Base-by-base conservation (phyloP, 2,888 invertebrate species). In the Quadriops clusia region DNA sequence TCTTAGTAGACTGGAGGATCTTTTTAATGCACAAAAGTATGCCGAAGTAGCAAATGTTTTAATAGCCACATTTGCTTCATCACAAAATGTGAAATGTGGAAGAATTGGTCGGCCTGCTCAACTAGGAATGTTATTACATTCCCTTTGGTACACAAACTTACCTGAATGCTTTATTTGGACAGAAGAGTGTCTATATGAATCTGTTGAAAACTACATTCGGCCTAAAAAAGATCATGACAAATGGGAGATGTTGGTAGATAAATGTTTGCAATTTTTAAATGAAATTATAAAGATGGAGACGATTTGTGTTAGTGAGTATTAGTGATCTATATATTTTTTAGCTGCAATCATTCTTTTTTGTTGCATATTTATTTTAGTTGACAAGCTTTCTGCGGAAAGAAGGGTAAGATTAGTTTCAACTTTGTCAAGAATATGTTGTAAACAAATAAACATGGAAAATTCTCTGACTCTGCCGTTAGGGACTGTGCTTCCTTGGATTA, bases 401-500 rank as follows among this genome's bases (percentile, higher is more conserved):
- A 57, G 77, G 6, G 65, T 73, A 4, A 70, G 81, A 39, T 65
- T 85, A 9, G 68, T 84, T 1, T 77, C 84, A 52, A 79, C 78
- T 51, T 63, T 89, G 22, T 72, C 80, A 12, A 72, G 75, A 46
- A 71, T 87, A 28, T 72, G 86, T 38, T 77, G 79, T 29, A 76
- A 80, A 51, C 84, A 85, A 56, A 66, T 89, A 37, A 85, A 87
- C 48, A 57, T 67, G 1, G 83, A 83, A 17, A 71, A 65, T 51
- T 63, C 66, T 14, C 59, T 68, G 16, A 76, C 74, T 38, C 68
- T 73, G 59, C 77, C 79, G 0, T 66, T 86, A 30, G 74, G 76
- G 35, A 74, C 77, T 8, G 72, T 84, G 8, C 59, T 72, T 3
- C 83, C 87, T 4, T 90, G 89, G 89, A 77, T 87, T 34, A 63